Evolutionary conservation across 2,888 invertebrate species (phyloP), one percentile per base, ranked within the genome.

Genomic region (Deroplatys truncata): DNA sequence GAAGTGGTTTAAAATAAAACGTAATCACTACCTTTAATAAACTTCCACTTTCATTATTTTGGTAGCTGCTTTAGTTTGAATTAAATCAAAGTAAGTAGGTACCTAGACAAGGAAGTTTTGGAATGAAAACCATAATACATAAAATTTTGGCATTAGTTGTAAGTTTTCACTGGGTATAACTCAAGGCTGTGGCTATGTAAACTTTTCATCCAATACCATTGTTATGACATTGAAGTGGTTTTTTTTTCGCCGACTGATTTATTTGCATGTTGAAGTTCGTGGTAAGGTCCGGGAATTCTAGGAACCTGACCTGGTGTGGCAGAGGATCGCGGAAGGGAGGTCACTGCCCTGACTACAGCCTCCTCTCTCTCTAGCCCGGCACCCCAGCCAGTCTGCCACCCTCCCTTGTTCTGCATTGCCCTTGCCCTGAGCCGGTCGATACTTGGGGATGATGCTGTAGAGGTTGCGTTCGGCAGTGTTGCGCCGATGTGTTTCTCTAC

Each of bases 341-440:
- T 84, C 84, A 84, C 88, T 89, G 84, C 84, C 84, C 84, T 84
- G 25, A 29, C 82, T 85, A n/a, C 72, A 49, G 84, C 29, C 82
- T 84, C 31, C 25, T 16, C 87, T 29, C 25, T 16, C 87, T 29
- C 87, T 9, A 43, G 35, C 85, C 85, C 56, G 85, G n/a, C 85
- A n/a, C 87, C 49, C 28, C 86, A 13, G 87, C 87, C 15, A 43
- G 35, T 56, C 85, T 85, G 85, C 43, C 85, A 85, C 43, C 85
- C 85, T n/a, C 85, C 85, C 85, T 43, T 43, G 35, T 43, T 85
- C 85, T 85, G 85, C 85, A 85, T 85, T 85, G 85, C 85, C 85
- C 85, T 56, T 85, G 85, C 85, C 43, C 85, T 16, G 35, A 49
- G 85, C 49, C n/a, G 87, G 87, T 87, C 87, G 87, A 87, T 87